Evolutionary conservation across 2,113 vertebrate species (phyloP).

Genomic region (Acrocephalus kingi): DNA sequence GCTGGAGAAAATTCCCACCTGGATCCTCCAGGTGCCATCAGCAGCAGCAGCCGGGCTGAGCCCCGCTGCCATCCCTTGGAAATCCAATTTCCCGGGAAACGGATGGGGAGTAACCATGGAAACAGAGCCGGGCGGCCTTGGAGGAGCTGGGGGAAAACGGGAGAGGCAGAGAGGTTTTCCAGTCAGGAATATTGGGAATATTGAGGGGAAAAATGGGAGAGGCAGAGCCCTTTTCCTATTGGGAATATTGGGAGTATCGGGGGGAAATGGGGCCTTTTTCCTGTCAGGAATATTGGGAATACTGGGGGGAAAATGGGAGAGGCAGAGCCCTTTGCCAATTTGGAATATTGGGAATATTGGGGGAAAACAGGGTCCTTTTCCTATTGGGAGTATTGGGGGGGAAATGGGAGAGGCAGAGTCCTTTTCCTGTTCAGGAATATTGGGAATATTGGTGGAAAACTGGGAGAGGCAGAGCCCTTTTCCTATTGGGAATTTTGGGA

Average conservation of each 20-base stretch:
- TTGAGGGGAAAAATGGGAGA: neutral
- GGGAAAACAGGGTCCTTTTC: neutral
- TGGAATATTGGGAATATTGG: neutral
- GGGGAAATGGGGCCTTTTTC: too few species aligned
- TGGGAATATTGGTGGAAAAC: neutral
- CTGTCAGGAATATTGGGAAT: too few species aligned
- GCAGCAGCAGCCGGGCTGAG: neutral
- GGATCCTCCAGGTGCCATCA: neutral
- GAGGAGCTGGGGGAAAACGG: conserved; percentile 39
- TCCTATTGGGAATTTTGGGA: neutral
- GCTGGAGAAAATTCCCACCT: neutral
- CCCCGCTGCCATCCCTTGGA: neutral
- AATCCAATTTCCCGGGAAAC: conserved; percentile 76
- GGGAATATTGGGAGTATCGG: too few species aligned
- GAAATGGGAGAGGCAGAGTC: too few species aligned
- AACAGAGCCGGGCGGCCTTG: conserved; percentile 67
- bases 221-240: too few species aligned
- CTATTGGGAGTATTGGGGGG: too few species aligned
- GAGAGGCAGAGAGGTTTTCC: conserved; percentile 53
- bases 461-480: too few species aligned
- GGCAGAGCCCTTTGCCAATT: too few species aligned
- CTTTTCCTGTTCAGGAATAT: too few species aligned
- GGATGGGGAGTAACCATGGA: conserved; percentile 76
- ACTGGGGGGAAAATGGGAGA: too few species aligned
- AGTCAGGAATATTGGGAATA: conserved; percentile 32